A percentile compares a stretch with the other conserved stretches of the same genome.
These are phyloP conservation scores for Oligia strigilis DNA, from an alignment of 2,888 invertebrate species.

Conservation along the genomic window DNA sequence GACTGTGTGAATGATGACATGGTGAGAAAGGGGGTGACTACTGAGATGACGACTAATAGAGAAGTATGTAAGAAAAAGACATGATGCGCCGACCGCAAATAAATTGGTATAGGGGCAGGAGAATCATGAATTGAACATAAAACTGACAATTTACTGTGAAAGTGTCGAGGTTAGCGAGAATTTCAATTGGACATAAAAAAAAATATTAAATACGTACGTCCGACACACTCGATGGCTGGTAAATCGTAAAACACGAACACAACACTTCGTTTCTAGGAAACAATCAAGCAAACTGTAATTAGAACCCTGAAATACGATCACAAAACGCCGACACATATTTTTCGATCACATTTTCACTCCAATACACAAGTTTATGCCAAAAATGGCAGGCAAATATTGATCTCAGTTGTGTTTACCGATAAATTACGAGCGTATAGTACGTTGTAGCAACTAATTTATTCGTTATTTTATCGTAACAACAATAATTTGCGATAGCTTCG, in stretches of 20 bases:
- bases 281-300: conserved; percentile 38
- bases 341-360: conserved; percentile 16
- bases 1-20: background rate
- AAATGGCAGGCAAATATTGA: background rate
- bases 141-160: background rate
- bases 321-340: conserved; percentile 35
- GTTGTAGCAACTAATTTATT: conserved; percentile 15
- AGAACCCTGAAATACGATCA: conserved; percentile 56
- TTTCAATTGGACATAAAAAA: background rate
- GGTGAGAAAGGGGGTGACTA: background rate
- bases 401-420: background rate
- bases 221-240: background rate
- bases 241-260: conserved; percentile 38
- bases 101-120: background rate
- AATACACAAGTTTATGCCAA: background rate
- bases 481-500: conserved; percentile 35
- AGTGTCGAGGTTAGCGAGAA: conserved; percentile 5
- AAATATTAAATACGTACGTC: conserved; percentile 45
- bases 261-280: conserved; percentile 39
- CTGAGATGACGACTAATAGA: background rate
- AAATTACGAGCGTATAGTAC: background rate
- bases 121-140: background rate
- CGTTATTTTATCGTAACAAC: conserved; percentile 30
- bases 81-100: background rate
- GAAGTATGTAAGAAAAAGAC: background rate